Conservation (phyloP, 1,140 invertebrate genomes). For the Leptinotarsa lineolata region DNA sequence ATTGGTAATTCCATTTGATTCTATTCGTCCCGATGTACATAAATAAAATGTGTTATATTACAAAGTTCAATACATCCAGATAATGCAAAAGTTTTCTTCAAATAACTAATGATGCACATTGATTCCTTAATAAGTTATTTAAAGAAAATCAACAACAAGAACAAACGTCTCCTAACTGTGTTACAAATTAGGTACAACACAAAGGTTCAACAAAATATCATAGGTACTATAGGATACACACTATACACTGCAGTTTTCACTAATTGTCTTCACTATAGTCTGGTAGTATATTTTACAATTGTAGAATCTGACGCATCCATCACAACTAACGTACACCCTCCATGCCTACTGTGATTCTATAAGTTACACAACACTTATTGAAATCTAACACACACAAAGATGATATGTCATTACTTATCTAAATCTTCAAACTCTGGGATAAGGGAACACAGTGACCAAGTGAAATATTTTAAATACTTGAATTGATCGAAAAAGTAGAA, state of each 20-base stretch:
- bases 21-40: conserved; percentile 24
- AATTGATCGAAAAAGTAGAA: not conserved
- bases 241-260: conserved; percentile 26
- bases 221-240: conserved; percentile 29
- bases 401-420: conserved; percentile 26
- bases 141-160: conserved; percentile 27
- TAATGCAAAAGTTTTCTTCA: conserved; percentile 20
- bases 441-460: conserved; percentile 22
- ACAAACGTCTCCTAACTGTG: conserved; percentile 24
- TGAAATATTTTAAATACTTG: conserved; percentile 16
- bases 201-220: conserved; percentile 22
- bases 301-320: conserved; percentile 28
- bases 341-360: conserved; percentile 23
- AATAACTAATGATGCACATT: conserved; percentile 16
- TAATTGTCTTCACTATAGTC: conserved; percentile 18
- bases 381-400: conserved; percentile 27
- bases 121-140: not conserved
- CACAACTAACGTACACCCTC: conserved; percentile 26
- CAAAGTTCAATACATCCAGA: conserved; percentile 26
- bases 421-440: conserved; percentile 8
- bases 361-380: conserved; percentile 28
- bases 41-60: conserved; percentile 29
- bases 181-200: conserved; percentile 28
- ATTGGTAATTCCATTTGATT: conserved; percentile 27
- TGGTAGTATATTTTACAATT: conserved; percentile 27